A percentile compares a stretch with the other conserved stretches of the same genome.
Evolutionary conservation across 2,888 invertebrate species (phyloP).

Genomic region (Coenonympha arcania): DNA sequence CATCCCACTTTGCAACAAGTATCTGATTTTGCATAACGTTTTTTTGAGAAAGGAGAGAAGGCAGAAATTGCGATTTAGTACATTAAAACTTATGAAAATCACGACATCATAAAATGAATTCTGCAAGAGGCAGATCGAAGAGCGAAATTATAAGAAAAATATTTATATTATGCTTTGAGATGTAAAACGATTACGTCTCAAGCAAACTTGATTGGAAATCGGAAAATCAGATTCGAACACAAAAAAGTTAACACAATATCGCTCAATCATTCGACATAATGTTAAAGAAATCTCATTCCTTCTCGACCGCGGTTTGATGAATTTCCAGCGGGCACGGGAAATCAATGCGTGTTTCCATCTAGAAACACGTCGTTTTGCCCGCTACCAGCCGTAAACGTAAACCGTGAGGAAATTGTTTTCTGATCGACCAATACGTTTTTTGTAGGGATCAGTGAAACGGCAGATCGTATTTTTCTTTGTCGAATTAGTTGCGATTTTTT

Average conservation of each 20-base stretch:
- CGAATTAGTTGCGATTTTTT: too few relatives aligned
- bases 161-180: too few relatives aligned
- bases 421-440: constrained; percentile 12
- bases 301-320: background rate
- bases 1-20: too few relatives aligned
- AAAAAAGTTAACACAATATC: background rate
- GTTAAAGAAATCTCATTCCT: constrained; percentile 6
- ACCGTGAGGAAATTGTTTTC: constrained; percentile 12
- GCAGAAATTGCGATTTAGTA: too few relatives aligned
- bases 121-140: too few relatives aligned
- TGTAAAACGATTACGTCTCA: too few relatives aligned
- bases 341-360: constrained; percentile 12
- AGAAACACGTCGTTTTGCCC: constrained; percentile 12
- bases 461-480: background rate
- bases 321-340: constrained; percentile 2
- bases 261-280: background rate
- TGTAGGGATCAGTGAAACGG: constrained; percentile 6
- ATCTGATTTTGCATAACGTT: too few relatives aligned
- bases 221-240: background rate
- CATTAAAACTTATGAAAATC: too few relatives aligned
- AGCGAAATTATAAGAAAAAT: too few relatives aligned
- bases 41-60: too few relatives aligned
- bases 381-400: constrained; percentile 9
- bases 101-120: too few relatives aligned
- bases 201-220: too few relatives aligned